Evolutionary conservation across 2,888 invertebrate species (phyloP), one percentile per base, ranked within the genome.

Genomic region (Ametastegia equiseti): DNA sequence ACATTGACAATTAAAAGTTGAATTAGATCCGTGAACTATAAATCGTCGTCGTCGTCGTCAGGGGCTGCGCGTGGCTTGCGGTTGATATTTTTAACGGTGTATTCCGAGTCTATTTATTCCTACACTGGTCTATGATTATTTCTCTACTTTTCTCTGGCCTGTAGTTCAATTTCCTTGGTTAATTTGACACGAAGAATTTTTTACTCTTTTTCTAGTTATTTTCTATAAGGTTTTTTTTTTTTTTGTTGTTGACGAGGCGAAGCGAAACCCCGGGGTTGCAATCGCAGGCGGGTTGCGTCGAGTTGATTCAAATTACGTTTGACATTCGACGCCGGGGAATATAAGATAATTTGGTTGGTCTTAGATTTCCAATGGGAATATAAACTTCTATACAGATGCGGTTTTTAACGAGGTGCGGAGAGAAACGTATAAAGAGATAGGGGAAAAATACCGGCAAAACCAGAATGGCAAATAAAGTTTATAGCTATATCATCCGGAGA

Each of bases 331-430:
- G 45, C 78, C 11, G n/a, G 78, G 78, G 78, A 78, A 78, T 78
- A 78, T 78, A 78, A 63, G 78, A 60, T 78, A 78, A 60, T 78
- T 78, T 78, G 19, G 78, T 78, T 78, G 78, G 78, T 63, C 78
- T 78, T 63, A 78, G 78, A 78, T 78, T 78, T 78, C 78, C 78
- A 78, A 60, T 42, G 78, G 78, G 78, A 78, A 78, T 78, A 78
- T 42, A 71, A 45, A 9, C 39, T 78, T 60, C 63, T 78, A 13
- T 78, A 78, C 78, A 63, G 63, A 57, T 57, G 60, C 63, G 78
- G 60, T 78, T 78, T 78, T 78, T 78, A 78, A 78, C 78, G 78
- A 78, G 78, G 78, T 78, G 78, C 42, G 39, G 78, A 60, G 78
- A 45, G 23, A 45, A 9, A 69, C n/a, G 39, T 30, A 30, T 9